Conservation (phyloP, 2,113 vertebrate species). For the Labrus mixtus region DNA sequence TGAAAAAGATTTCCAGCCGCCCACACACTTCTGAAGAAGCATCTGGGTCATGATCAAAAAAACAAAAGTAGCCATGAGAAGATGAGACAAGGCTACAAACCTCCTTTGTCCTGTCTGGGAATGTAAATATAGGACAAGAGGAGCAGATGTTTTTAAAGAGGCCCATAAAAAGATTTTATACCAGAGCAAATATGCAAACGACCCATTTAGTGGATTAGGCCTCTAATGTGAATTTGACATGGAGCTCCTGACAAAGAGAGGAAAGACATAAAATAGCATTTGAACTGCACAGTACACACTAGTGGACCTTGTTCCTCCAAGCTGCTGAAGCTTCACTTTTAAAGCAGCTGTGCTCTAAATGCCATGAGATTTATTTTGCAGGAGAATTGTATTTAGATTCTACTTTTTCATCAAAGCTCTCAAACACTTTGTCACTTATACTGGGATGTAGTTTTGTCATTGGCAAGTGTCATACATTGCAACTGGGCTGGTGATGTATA, state of each 20-base stretch:
- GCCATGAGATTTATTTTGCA: neutral
- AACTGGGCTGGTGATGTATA: no score
- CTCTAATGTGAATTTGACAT: constrained; percentile 47
- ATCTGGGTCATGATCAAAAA: constrained; percentile 40
- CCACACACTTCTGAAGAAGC: constrained; percentile 30
- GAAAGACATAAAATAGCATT: neutral
- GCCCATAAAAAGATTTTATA: constrained; percentile 55
- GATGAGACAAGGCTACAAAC: constrained; percentile 11
- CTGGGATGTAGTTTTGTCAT: no score
- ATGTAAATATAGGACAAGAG: constrained; percentile 60
- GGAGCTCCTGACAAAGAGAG: constrained; percentile 3
- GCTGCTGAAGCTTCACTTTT: neutral
- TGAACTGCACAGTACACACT: neutral
- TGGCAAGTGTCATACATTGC: no score
- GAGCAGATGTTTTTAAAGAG: constrained; percentile 60
- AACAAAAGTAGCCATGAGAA: constrained; percentile 21
- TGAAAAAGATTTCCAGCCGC: constrained; percentile 23
- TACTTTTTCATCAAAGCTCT: neutral
- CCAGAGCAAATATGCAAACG: constrained; percentile 49
- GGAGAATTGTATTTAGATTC: neutral
- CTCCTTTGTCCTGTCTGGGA: constrained; percentile 49
- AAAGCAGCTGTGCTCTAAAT: neutral
- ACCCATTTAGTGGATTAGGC: constrained; percentile 48
- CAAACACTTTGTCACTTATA: neutral
- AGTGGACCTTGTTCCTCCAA: neutral